Evolutionary conservation across 2,888 invertebrate species (phyloP), one percentile per base, ranked within the genome.

Genomic region (Pantelozetes paolii): DNA sequence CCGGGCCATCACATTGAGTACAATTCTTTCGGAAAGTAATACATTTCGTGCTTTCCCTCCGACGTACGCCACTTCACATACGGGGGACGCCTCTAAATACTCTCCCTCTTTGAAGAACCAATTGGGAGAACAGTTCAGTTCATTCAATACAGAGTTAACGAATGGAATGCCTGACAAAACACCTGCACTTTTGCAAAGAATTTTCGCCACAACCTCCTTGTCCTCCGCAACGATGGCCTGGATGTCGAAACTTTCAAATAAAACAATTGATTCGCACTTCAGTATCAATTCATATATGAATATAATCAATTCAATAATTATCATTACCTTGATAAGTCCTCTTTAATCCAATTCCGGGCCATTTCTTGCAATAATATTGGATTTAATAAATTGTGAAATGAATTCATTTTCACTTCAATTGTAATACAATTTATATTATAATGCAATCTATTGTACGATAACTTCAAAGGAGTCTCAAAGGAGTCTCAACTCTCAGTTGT

Each of bases 91-190:
- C 26, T 64, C 36, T 18, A 30, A 78, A 45, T 76, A 77, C 0
- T 78, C 76, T 0, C 83, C 83, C 75, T 83, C 83, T 18, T 77
- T 69, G 42, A 76, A 78, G 45, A 78, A 74, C 83, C 83, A 84
- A 13, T 79, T 75, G 8, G 83, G 80, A 8, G 57, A 71, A 74
- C 83, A 82, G 69, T 80, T 81, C 18, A 84, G 76, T 77, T 82
- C 81, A 59, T 80, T 76, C 75, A 83, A 83, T 0, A 84, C 76
- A 11, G 83, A 82, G 73, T 83, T 80, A 57, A 82, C 80, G 77
- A 84, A 84, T 0, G 83, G 83, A 48, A 78, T 76, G 0, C 84
- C 84, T 1, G 83, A 83, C 15, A 84, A 74, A 26, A 83, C 80
- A 0, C 83, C 83, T 11, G 79, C 75, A 32, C 71, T 54, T 73